Base-by-base conservation (phyloP, 2,113 vertebrate genomes). In the Urocynchramus pylzowi region DNA sequence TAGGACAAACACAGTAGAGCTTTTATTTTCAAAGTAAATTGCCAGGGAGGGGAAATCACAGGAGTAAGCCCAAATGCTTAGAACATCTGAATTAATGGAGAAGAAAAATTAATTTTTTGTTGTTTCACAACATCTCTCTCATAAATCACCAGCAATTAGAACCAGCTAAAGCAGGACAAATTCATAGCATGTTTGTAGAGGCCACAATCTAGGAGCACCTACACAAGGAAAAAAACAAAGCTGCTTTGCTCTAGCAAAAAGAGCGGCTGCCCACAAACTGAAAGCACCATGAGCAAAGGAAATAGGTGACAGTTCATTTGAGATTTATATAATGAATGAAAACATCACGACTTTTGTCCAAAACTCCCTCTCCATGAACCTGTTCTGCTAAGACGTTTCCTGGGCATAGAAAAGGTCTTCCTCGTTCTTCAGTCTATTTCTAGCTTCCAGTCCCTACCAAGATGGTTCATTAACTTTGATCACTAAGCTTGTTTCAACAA, bases 401-500 rank as follows among this genome's bases (percentile, higher is more conserved):
- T 41, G 45, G 42, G 54, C 50, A 84, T 11, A 83, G 74, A 64
- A 82, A 87, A 87, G 71, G 41, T 68, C 85, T 73, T 90, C 70
- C 88, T 91, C 6, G 1, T 78, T 95, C 61, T 83, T 83, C n/a
- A 13, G n/a, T 88, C 65, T 70, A 10, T 65, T 88, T 77, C 63
- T 35, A 80, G 37, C 28, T 89, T 92, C 79, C 68, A 95, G 35
- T 65, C 60, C 39, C 54, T 92, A 90, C 63, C 64, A 84, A 79
- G 45, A 94, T 30, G 88, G 90, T 90, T 93, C 83, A 90, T 94
- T 92, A 96, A 81, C 79, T 93, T 39, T 84, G 84, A 94, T 93
- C 87, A 76, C 54, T 60, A 56, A 95, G 53, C 93, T 87, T 97
- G 89, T 95, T 94, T 82, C 68, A 95, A 96, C 94, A 95, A 84